These are phyloP conservation scores for Periparus ater DNA, from an alignment of 2,797 vertebrate species.

Conservation along the genomic window DNA sequence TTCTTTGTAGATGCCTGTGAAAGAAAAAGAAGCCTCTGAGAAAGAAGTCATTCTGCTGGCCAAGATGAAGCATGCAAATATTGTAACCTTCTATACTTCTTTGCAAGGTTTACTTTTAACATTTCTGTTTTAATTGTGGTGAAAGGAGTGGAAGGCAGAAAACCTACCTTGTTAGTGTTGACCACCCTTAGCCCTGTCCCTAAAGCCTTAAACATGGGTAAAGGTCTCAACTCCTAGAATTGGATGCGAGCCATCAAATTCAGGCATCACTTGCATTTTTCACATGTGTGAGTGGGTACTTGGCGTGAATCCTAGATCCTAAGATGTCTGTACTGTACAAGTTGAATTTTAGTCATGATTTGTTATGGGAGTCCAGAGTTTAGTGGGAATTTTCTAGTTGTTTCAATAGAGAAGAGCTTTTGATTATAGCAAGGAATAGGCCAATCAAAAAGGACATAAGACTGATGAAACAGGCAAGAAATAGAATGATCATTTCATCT, in stretches of 20 bases:
- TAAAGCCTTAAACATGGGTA: accelerated
- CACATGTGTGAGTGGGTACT: not conserved
- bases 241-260: not conserved
- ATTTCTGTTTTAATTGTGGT: not conserved
- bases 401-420: not conserved
- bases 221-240: not conserved
- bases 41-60: constrained; percentile 89
- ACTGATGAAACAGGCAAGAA: not conserved
- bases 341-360: not conserved
- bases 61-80: constrained; percentile 91
- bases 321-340: not conserved
- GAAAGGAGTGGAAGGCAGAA: not conserved
- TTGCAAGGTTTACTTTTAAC: constrained; percentile 81
- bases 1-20: constrained; percentile 80
- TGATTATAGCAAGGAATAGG: not conserved
- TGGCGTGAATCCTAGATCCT: not conserved
- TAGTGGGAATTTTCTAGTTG: not conserved
- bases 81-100: constrained; percentile 86
- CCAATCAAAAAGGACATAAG: not conserved
- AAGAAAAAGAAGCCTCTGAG: constrained; percentile 85
- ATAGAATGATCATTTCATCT: not conserved
- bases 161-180: not conserved
- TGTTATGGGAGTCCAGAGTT: not conserved
- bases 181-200: not conserved
- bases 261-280: not conserved